phyloP scores from a whole-genome alignment of 2,888 invertebrate genomes.

The Latrodectus elegans region DNA sequence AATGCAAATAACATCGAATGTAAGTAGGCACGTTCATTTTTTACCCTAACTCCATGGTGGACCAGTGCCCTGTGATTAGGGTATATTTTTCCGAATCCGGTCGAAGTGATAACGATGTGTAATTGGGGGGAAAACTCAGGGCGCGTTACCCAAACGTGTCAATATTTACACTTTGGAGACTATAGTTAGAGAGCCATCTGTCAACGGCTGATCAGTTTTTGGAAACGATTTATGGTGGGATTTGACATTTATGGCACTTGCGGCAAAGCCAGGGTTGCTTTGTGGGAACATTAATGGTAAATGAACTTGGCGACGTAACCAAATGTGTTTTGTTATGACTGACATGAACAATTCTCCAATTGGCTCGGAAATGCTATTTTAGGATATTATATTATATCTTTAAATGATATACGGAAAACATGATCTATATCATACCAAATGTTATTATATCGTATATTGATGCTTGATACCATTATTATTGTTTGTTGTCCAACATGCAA shows the following conservation, averaged over 20 bases:
- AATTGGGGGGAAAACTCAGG: conserved; percentile 34
- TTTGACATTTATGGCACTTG: conserved; percentile 32
- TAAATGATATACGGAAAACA: too few species aligned
- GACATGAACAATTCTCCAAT: too few species aligned
- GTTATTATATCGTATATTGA: too few species aligned
- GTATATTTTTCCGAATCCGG: conserved; percentile 12
- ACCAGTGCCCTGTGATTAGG: conserved; percentile 38
- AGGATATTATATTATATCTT: too few species aligned
- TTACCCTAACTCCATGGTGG: conserved; percentile 15
- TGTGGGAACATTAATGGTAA: too few species aligned
- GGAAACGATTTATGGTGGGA: conserved; percentile 28
- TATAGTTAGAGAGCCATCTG: conserved; percentile 53
- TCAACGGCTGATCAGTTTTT: conserved; percentile 26
- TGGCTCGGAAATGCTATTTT: too few species aligned
- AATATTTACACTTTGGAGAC: conserved; percentile 63
- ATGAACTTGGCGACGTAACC: too few species aligned
- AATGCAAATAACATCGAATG: conserved; percentile 32
- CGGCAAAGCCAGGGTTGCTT: conserved; percentile 17
- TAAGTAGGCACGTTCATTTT: neutral
- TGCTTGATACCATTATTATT: too few species aligned
- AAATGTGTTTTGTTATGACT: too few species aligned
- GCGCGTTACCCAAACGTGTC: conserved; percentile 46
- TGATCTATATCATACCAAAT: too few species aligned
- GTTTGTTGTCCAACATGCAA: too few species aligned
- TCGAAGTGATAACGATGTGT: conserved; percentile 40